Evolutionary conservation across 2,113 vertebrate genomes (phyloP).

Genomic region (Platysteira castanea): DNA sequence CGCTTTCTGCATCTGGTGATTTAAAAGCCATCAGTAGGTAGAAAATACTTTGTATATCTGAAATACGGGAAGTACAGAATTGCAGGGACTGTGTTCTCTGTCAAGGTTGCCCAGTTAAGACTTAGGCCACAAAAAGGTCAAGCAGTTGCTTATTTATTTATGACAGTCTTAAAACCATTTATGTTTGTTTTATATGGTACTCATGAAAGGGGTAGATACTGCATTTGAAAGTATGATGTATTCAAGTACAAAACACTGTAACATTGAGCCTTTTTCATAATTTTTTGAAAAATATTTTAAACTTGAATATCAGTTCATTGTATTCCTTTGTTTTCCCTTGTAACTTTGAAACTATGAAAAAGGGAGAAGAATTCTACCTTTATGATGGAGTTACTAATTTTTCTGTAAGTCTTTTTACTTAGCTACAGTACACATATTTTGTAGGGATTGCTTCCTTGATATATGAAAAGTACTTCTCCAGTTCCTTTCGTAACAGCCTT

Average conservation of each 20-base stretch:
- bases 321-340: background rate
- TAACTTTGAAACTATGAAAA: background rate
- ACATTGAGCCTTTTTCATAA: background rate
- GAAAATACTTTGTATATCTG: background rate
- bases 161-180: background rate
- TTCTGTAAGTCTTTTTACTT: background rate
- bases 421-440: background rate
- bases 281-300: background rate
- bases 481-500: background rate
- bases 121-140: background rate
- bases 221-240: background rate
- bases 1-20: background rate
- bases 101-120: background rate
- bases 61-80: background rate
- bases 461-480: background rate
- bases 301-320: background rate
- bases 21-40: background rate
- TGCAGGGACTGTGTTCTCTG: background rate
- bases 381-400: background rate
- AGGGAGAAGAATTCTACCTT: background rate
- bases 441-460: background rate
- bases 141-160: background rate
- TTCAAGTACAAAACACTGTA: background rate
- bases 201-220: background rate
- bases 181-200: background rate